phyloP scores from a whole-genome alignment of 2,797 vertebrate species.

The Pelodytes ibericus region DNA sequence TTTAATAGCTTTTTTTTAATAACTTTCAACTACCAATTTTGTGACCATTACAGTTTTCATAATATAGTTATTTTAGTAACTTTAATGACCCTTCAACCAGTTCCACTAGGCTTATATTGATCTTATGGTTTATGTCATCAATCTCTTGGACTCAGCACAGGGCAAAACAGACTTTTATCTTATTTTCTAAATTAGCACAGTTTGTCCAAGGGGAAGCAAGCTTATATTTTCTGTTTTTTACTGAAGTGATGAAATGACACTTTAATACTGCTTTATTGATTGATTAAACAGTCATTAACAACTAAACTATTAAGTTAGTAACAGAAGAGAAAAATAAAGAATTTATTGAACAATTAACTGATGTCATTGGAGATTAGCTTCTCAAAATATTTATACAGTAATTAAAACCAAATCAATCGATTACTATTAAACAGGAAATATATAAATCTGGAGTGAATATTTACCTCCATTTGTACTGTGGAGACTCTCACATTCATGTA shows the following conservation, averaged over 20 bases:
- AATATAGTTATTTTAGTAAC: constrained; percentile 21
- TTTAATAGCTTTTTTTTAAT: neutral
- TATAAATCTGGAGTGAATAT: too few species aligned
- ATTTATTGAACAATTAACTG: too few species aligned
- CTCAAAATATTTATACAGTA: too few species aligned
- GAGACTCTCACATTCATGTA: too few species aligned
- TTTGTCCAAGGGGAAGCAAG: neutral
- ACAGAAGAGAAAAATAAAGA: neutral
- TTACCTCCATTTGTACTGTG: too few species aligned
- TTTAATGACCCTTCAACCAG: constrained; percentile 16
- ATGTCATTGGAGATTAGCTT: too few species aligned
- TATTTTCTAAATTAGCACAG: neutral
- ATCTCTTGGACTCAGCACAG: neutral
- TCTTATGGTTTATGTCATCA: constrained; percentile 16
- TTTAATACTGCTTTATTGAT: neutral
- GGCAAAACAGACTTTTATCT: neutral
- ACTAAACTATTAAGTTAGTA: neutral
- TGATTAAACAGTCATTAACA: neutral
- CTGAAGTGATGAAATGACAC: neutral
- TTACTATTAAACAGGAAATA: too few species aligned
- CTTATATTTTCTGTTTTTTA: neutral
- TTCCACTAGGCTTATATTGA: constrained; percentile 21
- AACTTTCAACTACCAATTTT: neutral
- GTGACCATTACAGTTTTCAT: constrained; percentile 1
- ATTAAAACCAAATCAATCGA: too few species aligned